These are phyloP conservation scores for Orientallactaga bullata DNA, from an alignment of 2,113 vertebrate genomes.

Conservation along the genomic window DNA sequence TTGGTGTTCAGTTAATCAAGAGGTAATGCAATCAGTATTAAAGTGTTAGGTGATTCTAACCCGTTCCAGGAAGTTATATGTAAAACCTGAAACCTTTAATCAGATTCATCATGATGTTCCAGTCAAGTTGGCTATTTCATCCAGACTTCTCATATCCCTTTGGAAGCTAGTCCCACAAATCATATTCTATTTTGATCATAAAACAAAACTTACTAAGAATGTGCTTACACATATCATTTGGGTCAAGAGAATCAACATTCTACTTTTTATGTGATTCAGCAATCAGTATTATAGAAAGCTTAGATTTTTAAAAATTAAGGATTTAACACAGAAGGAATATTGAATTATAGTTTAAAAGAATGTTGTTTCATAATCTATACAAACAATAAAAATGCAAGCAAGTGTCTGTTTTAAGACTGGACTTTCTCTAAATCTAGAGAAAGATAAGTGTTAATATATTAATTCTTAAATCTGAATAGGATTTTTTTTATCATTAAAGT, in stretches of 20 bases:
- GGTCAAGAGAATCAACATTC: constrained; percentile 30
- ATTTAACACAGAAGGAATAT: constrained; percentile 36
- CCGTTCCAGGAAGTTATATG: background rate
- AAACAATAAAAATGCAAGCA: constrained; percentile 21
- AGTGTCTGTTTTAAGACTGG: background rate
- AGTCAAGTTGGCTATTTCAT: constrained; percentile 33
- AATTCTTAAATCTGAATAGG: constrained; percentile 36
- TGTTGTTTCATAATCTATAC: constrained; percentile 18
- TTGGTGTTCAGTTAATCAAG: constrained; percentile 31
- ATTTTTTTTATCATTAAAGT: constrained; percentile 2
- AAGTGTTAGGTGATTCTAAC: constrained; percentile 39
- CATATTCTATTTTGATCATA: background rate
- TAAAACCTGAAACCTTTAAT: constrained; percentile 61
- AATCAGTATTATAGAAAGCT: background rate
- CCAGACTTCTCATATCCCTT: constrained; percentile 17
- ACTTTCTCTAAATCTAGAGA: background rate
- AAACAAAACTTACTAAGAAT: constrained; percentile 27
- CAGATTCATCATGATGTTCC: constrained; percentile 50
- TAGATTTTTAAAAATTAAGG: background rate
- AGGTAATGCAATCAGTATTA: constrained; percentile 53
- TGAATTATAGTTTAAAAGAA: constrained; percentile 1
- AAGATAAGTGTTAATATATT: background rate
- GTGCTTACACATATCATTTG: constrained; percentile 10
- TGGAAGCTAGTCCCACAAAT: background rate
- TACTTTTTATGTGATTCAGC: constrained; percentile 21